Percentiles rank a stretch among this genome's conserved stretches.
Conservation (phyloP, 2,888 invertebrate species). For the Sarcophaga caerulescens region DNA sequence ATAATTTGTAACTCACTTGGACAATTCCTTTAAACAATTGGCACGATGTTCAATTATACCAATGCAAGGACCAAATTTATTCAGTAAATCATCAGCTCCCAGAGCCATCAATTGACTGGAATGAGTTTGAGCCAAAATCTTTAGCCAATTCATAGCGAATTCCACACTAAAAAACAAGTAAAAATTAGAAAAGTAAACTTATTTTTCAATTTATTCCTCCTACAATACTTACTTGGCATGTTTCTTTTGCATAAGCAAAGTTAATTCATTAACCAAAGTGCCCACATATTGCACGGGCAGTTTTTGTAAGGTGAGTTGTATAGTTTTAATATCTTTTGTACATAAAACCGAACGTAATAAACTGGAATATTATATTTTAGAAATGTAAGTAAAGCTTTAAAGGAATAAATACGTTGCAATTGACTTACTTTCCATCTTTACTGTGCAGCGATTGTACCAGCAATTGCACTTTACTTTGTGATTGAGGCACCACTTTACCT, state of each 20-base stretch:
- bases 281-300: constrained; percentile 90
- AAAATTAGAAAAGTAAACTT: neutral
- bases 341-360: constrained; percentile 88
- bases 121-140: constrained; percentile 77
- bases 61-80: constrained; percentile 79
- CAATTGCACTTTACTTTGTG: constrained; percentile 90
- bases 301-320: constrained; percentile 87
- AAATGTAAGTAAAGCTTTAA: neutral
- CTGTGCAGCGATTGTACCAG: constrained; percentile 93
- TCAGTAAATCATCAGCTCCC: constrained; percentile 77
- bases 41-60: constrained; percentile 80
- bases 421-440: constrained; percentile 85
- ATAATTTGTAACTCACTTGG: constrained; percentile 74
- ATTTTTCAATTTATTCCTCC: no score
- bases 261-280: constrained; percentile 88
- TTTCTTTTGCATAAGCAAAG: constrained; percentile 85
- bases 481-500: constrained; percentile 81
- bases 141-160: constrained; percentile 78
- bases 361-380: constrained; percentile 75
- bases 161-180: constrained; percentile 74
- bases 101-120: constrained; percentile 80
- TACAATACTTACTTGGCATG: constrained; percentile 83
- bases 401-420: neutral
- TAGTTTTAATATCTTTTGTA: constrained; percentile 85
- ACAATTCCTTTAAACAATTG: constrained; percentile 77